Base-by-base conservation (phyloP, 2,888 invertebrate genomes). In the Drosophila pegasa region DNA sequence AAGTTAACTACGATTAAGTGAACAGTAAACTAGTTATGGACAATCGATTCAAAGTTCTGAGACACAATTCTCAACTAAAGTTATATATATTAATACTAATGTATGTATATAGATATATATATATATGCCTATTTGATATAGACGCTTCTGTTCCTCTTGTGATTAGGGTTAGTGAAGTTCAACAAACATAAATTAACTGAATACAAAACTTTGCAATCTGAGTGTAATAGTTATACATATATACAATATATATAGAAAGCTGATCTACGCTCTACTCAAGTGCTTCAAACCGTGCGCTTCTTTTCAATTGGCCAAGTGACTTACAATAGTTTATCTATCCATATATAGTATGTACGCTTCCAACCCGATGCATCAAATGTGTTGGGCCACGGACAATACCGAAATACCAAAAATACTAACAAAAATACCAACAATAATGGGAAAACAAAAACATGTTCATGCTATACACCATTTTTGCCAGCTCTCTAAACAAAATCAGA, bases 131-230 rank as follows among this genome's bases (percentile, higher is more conserved):
- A 69, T 73, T 66, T 73, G 56, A 78, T 73, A 81, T 75, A 81
- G 76, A 71, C 56, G 83, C 85, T 83, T 88, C 82, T 88, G 88
- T 83, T 88, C 88, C 88, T 83, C 88, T 88, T 70, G 78, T 74
- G 58, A 58, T 51, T 82, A 85, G 82, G 88, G 68, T 82, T 82
- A 82, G 82, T 87, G 88, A 85, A 47, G 56, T 70, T 74, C 54
- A 18, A 52, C 12, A 27, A 27, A 45, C 50, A 52, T 56, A 45
- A 57, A 57, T 33, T 43, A 63, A 59, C 40, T 63, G 55, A 27
- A 48, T 51, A 50, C 60, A 33, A 59, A 31, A 55, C 14, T 55
- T 57, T 40, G 56, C 52, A 50, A 50, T 63, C 48, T 63, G 33
- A 41, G 64, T 64, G 41, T 63, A 45, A 37, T 61, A 61, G 62